phyloP scores from a whole-genome alignment of 1,140 invertebrate species.

The Magallana angulata region DNA sequence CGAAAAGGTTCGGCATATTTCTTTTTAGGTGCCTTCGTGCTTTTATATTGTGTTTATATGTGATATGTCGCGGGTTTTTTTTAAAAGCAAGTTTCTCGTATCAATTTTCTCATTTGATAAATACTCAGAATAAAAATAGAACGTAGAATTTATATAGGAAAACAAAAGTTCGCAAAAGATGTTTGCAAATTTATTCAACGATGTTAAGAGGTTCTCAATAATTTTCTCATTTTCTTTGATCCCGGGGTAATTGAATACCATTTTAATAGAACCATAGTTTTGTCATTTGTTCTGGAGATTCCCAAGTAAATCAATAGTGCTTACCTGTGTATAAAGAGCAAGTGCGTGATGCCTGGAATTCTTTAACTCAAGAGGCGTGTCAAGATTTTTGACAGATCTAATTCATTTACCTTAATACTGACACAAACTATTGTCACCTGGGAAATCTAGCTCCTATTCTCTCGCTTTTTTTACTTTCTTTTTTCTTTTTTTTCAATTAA shows the following conservation, averaged over 20 bases:
- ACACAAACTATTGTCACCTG: too few relatives aligned
- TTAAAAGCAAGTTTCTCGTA: too few relatives aligned
- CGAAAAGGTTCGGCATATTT: too few relatives aligned
- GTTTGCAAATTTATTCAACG: neutral
- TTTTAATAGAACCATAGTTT: neutral
- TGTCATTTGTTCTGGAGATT: neutral
- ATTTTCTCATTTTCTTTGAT: neutral
- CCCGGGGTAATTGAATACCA: neutral
- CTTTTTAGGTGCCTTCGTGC: too few relatives aligned
- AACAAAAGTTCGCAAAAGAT: neutral
- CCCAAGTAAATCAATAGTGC: neutral
- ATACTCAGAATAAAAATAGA: too few relatives aligned
- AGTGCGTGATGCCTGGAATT: neutral
- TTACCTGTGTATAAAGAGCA: neutral
- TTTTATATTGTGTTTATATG: too few relatives aligned
- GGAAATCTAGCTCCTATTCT: too few relatives aligned
- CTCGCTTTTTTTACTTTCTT: too few relatives aligned
- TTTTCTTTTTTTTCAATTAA: too few relatives aligned
- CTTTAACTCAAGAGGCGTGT: neutral
- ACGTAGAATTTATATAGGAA: too few relatives aligned
- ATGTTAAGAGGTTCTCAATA: neutral
- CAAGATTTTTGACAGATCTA: conserved; percentile 5
- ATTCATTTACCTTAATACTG: neutral
- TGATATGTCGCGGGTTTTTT: too few relatives aligned
- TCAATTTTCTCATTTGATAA: too few relatives aligned